Percentiles rank a stretch among this genome's conserved stretches.
Conservation (phyloP, 2,888 invertebrate genomes). For the Ormyrus thymus region DNA sequence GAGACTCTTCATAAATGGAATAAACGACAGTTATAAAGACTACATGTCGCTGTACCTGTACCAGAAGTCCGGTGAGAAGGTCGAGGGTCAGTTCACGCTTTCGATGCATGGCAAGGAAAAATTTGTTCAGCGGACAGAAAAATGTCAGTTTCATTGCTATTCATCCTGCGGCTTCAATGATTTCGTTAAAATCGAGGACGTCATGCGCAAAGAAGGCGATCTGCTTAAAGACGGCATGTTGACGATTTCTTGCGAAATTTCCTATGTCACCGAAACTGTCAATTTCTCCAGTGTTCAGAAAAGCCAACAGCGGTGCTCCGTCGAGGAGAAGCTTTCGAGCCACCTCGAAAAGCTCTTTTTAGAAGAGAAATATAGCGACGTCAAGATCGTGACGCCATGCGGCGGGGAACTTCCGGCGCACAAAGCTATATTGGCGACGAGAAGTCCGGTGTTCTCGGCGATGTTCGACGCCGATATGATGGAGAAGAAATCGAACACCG, state of each 20-base stretch:
- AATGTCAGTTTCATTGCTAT: background rate
- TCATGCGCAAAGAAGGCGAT: background rate
- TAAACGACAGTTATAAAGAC: slow-evolving; percentile 17
- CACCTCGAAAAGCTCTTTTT: slow-evolving; percentile 17
- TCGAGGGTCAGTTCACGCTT: slow-evolving; percentile 2
- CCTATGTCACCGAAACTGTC: background rate
- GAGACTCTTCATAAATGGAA: background rate
- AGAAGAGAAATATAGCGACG: slow-evolving; percentile 27
- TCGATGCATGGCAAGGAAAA: background rate
- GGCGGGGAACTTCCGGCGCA: slow-evolving; percentile 10
- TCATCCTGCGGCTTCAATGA: slow-evolving; percentile 17
- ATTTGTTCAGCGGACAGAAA: background rate
- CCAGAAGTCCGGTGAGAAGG: background rate
- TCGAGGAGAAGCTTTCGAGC: background rate
- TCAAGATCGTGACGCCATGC: slow-evolving; percentile 2
- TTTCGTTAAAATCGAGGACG: slow-evolving; percentile 1
- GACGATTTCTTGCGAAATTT: slow-evolving; percentile 22
- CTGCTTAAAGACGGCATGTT: background rate
- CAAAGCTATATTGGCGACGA: background rate
- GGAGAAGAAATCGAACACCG: too few relatives aligned
- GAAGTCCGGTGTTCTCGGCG: too few relatives aligned
- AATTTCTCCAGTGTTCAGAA: slow-evolving; percentile 1
- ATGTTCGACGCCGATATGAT: too few relatives aligned
- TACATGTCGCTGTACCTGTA: slow-evolving; percentile 21
- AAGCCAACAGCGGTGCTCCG: too few relatives aligned